Evolutionary conservation across 2,113 vertebrate genomes (phyloP).

Genomic region (Uropsilus gracilis): DNA sequence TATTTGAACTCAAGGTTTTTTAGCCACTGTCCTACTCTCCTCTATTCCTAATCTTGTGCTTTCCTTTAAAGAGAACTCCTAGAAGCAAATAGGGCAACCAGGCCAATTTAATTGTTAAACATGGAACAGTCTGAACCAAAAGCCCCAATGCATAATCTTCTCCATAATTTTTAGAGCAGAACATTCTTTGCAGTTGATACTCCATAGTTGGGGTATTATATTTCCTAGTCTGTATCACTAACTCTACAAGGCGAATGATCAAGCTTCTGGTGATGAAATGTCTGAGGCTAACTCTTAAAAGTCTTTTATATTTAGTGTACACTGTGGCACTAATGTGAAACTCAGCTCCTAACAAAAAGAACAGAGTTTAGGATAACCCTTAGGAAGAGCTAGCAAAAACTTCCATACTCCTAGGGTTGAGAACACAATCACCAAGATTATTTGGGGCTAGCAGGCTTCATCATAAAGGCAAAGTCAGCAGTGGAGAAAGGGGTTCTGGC

Average conservation of each 20-base stretch:
- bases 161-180: conserved; percentile 31
- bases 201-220: not conserved
- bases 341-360: not conserved
- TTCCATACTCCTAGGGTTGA: not conserved
- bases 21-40: not conserved
- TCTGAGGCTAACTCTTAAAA: not conserved
- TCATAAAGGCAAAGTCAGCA: not conserved
- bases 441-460: not conserved
- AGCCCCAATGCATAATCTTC: conserved; percentile 26
- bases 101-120: not conserved
- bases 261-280: conserved; percentile 19
- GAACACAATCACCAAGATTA: not conserved
- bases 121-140: conserved; percentile 34
- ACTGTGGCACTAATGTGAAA: not conserved
- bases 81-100: conserved; percentile 35
- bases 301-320: not conserved
- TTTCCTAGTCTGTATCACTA: conserved; percentile 30
- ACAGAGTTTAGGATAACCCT: not conserved
- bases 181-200: conserved; percentile 28
- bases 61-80: conserved; percentile 14
- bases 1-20: conserved; percentile 55
- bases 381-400: conserved; percentile 5
- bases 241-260: not conserved
- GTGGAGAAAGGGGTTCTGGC: not conserved
- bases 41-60: not conserved